Evolutionary conservation across 2,888 invertebrate genomes (phyloP), one percentile per base, ranked within the genome.

Genomic region (Eucriotettix oculatus): DNA sequence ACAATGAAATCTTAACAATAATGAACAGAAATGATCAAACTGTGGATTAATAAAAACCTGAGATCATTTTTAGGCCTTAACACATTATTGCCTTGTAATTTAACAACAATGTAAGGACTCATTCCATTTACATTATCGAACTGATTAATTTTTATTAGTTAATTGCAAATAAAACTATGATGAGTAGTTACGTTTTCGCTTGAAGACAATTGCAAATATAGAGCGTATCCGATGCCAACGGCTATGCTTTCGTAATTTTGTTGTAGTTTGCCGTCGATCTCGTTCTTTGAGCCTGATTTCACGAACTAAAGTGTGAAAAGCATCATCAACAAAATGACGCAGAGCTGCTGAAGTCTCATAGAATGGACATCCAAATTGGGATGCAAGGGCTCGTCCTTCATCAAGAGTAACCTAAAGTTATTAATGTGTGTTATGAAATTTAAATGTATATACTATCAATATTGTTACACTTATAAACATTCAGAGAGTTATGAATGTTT

Each of bases 331-430:
- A 70, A 87, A 91, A 68, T 90, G 90, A 40, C 93, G 79, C 62
- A 90, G 75, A 42, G 91, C 91, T 9, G 93, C 92, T 1, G 92
- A 92, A 9, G 92, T 93, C 75, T 93, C 93, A 70, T 87, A 92
- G 75, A 93, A 93, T 12, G 91, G 91, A 72, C 92, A 92, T 1
- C 89, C 90, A 61, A 92, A 82, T 71, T 91, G 90, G 60, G 84
- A 81, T 1, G 92, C 91, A 65, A 93, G 74, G 16, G 87, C 84
- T 69, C 84, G 84, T 10, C 92, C 93, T 72, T 92, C 90, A 67
- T 91, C 91, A 29, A 85, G 83, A 44, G 85, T 83, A 61, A 89
- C 87, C 85, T 88, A 29, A 29, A 29, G 29, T 29, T 29, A 29
- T 29, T 29, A 7, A 29, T 2, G 3, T 29, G 3, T 7, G 29